Base-by-base conservation (phyloP, 2,113 vertebrate genomes). In the Struthio camelus region DNA sequence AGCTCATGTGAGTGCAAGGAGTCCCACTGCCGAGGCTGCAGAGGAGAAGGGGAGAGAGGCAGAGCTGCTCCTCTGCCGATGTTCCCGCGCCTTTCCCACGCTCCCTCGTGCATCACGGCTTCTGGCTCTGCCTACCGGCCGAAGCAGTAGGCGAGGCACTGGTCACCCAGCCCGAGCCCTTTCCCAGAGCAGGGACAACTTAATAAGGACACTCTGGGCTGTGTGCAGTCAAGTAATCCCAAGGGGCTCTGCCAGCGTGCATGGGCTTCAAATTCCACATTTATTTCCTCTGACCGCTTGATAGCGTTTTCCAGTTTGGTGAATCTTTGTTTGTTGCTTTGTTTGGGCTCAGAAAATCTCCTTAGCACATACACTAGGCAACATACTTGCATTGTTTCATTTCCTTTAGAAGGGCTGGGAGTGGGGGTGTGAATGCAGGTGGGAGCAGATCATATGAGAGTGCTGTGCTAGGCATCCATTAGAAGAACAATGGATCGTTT, bases 1-100 rank as follows among this genome's bases (percentile, higher is more conserved):
- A 38, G 22, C 19, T 87, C 30, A 56, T 3, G 17, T 34, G 14
- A 53, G 10, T 0, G 0, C 69, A 46, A 71, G 58, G 53, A 76
- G 34, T 48, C 46, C 17, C 46, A 48, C 46, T 48, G 46, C 17
- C 19, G 46, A 48, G 46, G 46, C 46, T 48, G 46, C 46, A 19
- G 46, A 19, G 46, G 46, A 48, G 46, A 48, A 48, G 46, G 18
- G 46, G 46, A 48, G 46, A 9, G 17, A 48, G 18, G 18, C 46
- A 48, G 46, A 48, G 46, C 46, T 8, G 18, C 17, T 48, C 46
- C 46, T 48, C 46, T 19, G 18, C 46, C 18, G 46, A 48, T 12
- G 46, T 48, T 48, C 46, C 46, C 46, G 18, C 46, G 18, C 46
- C 46, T 48, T 48, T 48, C 46, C 18, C 7, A 8, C 9, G 46